Evolutionary conservation across 1,140 invertebrate genomes (phyloP).

Genomic region (Phthorimaea operculella): DNA sequence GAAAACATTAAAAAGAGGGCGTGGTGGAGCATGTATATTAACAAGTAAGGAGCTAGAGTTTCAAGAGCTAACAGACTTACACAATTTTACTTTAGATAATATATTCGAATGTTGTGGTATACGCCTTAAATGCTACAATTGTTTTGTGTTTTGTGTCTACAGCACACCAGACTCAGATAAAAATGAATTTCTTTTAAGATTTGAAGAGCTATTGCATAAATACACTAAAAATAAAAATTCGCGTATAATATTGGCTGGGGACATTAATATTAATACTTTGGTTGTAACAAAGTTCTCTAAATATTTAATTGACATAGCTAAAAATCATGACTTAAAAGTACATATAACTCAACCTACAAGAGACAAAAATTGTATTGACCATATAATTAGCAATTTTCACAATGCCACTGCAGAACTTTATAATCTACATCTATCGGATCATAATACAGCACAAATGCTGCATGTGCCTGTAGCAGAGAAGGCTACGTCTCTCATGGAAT

Average conservation of each 20-base stretch:
- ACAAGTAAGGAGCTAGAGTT: background rate
- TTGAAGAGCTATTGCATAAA: background rate
- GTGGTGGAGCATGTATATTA: constrained; percentile 2
- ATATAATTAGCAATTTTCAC: background rate
- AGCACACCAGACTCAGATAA: background rate
- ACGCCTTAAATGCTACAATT: background rate
- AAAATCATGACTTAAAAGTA: background rate
- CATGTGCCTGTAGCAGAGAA: background rate
- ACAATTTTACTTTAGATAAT: background rate
- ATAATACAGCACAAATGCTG: background rate
- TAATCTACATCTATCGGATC: background rate
- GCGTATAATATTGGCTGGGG: background rate
- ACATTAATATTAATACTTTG: constrained; percentile 1
- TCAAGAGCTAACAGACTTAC: background rate
- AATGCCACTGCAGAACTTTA: background rate
- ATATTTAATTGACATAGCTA: background rate
- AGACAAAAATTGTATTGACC: background rate
- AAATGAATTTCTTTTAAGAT: background rate
- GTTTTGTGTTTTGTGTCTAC: background rate
- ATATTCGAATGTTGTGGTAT: background rate
- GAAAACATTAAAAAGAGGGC: no score
- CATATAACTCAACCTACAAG: background rate
- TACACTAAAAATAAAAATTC: background rate
- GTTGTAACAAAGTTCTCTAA: background rate
- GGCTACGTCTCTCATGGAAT: background rate